Base-by-base conservation (phyloP, 2,113 vertebrate species). In the Emydura subglobosa region DNA sequence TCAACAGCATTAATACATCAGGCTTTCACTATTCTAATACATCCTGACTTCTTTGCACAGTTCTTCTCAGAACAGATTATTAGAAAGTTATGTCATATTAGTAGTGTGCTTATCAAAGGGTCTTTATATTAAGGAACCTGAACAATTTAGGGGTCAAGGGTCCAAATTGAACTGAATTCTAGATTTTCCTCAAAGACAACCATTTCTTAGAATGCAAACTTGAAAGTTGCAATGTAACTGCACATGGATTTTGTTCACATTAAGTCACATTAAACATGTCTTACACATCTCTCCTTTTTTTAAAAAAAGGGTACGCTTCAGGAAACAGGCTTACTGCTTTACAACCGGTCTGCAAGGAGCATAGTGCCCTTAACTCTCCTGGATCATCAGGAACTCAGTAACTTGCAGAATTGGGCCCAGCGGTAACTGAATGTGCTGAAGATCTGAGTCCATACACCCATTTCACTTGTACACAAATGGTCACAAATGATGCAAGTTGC, bases 21-120 rank as follows among this genome's bases (percentile, higher is more conserved):
- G 31, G 55, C 39, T 92, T 88, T 86, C 85, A 72, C 49, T 86
- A 81, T 92, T 87, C 79, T 92, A 90, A 92, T 85, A 86, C 83
- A 86, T 47, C 59, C 50, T 27, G 82, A 86, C 25, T 86, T 86
- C 76, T 85, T 79, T 78, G 51, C 89, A 53, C 85, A 86, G 49
- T 88, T 79, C 19, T 86, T 90, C 83, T 51, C 50, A 88, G 61
- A 90, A 55, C 88, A 44, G 68, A 93, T 76, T 68, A 65, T 83
- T 89, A 79, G 61, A 79, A 85, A 88, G 65, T 81, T 57, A 42
- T 53, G 81, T 49, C 83, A 74, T 89, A 92, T 84, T 87, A 90
- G 86, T 57, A 87, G 79, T 84, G 39, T 25, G 80, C 47, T 72
- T 88, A 82, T 85, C 79, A 88, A 91, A 91, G 59, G 27, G 54